A percentile compares a stretch with the other conserved stretches of the same genome.
phyloP scores from a whole-genome alignment of 2,113 vertebrate species.

The Forbesichthys agassizii region DNA sequence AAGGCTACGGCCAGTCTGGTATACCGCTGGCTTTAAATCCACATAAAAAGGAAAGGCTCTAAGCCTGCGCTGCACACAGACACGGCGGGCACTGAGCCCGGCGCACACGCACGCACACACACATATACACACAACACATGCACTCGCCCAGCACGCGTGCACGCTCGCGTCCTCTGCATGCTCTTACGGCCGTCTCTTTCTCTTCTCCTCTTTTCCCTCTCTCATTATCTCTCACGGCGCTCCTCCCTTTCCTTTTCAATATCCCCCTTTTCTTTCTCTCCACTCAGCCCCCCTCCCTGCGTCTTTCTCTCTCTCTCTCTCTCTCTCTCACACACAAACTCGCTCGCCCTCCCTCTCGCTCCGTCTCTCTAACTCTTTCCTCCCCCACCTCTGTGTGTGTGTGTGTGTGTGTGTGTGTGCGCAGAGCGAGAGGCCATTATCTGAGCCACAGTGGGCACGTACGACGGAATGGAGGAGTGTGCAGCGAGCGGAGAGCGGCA shows the following conservation, averaged over 20 bases:
- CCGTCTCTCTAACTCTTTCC: constrained; percentile 67
- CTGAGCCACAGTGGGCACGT: constrained; percentile 81
- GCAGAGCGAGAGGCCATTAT: constrained; percentile 84
- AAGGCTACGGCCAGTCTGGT: constrained; percentile 48
- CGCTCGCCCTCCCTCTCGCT: constrained; percentile 47
- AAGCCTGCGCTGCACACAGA: constrained; percentile 64
- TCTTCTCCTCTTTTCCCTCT: constrained; percentile 71
- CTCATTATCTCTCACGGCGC: constrained; percentile 75
- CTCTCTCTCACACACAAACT: constrained; percentile 26
- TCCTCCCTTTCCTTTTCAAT: constrained; percentile 79
- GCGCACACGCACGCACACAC: constrained; percentile 48
- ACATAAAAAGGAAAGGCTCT: constrained; percentile 7
- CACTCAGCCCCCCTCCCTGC: constrained; percentile 33
- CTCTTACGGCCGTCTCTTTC: constrained; percentile 68
- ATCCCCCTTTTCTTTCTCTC: constrained; percentile 70
- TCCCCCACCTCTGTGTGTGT: constrained; percentile 69
- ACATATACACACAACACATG: constrained; percentile 10
- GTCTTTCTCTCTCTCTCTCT: constrained; percentile 33
- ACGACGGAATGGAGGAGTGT: constrained; percentile 82
- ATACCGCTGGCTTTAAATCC: constrained; percentile 23
- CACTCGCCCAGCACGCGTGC: constrained; percentile 24
- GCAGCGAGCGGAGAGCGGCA: constrained; percentile 70
- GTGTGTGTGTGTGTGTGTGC: constrained; percentile 73
- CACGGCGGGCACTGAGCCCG: constrained; percentile 39
- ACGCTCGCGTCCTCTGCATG: constrained; percentile 64